A percentile compares a stretch with the other conserved stretches of the same genome.
Conservation (phyloP, 2,888 invertebrate species). For the Listrodromus nycthemerus region DNA sequence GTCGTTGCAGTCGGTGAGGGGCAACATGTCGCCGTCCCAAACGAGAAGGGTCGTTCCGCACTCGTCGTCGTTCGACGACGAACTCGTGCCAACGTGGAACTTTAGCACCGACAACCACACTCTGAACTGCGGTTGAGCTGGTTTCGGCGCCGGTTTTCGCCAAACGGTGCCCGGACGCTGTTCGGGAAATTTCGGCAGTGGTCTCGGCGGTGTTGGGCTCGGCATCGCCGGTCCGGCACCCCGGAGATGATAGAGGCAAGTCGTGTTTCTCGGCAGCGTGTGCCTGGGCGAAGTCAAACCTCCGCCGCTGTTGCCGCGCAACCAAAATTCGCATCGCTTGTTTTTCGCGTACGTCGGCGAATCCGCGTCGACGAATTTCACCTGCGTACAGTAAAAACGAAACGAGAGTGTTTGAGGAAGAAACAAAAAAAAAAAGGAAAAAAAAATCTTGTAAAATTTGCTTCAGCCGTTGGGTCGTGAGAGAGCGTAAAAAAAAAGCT, state of each 20-base stretch:
- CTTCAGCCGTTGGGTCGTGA: neutral
- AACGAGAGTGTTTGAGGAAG: neutral
- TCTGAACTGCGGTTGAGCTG: constrained; percentile 89
- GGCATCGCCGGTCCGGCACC: constrained; percentile 86
- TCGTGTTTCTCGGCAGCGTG: constrained; percentile 94
- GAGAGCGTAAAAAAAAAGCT: neutral
- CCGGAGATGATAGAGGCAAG: constrained; percentile 94
- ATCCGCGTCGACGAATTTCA: constrained; percentile 93
- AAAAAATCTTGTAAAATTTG: no score
- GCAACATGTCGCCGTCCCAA: constrained; percentile 91
- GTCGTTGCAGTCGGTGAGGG: constrained; percentile 92
- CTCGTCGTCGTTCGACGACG: constrained; percentile 90
- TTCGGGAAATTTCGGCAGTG: constrained; percentile 83
- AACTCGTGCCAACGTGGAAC: constrained; percentile 91
- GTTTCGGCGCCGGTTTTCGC: constrained; percentile 85
- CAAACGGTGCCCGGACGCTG: constrained; percentile 83
- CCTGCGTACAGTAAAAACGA: constrained; percentile 84
- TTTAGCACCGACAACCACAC: constrained; percentile 95
- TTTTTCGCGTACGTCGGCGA: constrained; percentile 94
- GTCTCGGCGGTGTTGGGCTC: constrained; percentile 85
- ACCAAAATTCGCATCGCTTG: constrained; percentile 95
- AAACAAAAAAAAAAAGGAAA: neutral
- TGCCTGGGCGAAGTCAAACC: constrained; percentile 93
- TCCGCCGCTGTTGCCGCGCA: constrained; percentile 92
- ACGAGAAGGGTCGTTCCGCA: constrained; percentile 94